Evolutionary conservation across 2,888 invertebrate genomes (phyloP), one percentile per base, ranked within the genome.

Genomic region (Colletes collaris): DNA sequence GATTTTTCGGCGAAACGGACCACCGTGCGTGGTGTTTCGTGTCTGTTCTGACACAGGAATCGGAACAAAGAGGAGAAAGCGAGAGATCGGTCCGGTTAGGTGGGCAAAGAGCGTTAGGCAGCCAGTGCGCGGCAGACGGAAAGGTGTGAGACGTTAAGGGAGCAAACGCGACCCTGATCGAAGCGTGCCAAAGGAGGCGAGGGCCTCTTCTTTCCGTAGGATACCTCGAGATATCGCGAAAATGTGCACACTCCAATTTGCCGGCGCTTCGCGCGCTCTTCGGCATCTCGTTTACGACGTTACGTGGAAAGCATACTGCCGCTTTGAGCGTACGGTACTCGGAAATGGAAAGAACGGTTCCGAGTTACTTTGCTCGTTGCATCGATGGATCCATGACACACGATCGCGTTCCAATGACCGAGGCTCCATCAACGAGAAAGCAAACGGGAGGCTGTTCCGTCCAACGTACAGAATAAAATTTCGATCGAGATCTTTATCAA

Each of bases 251-350:
- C 59, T 75, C 76, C 82, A 84, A 86, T 86, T 83, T 85, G 67
- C 62, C 60, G 59, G 49, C 63, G 81, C 66, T 69, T 76, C 79
- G 79, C 68, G 85, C 65, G 55, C 83, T 78, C 76, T 78, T 84
- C 76, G 76, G 64, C 64, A 64, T 75, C 70, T 66, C 82, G 84
- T 83, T 85, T 84, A 84, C 84, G 82, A 84, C 64, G 78, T 80
- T 85, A 85, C 84, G 85, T 80, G 85, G 55, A 63, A 60, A 73
- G 79, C 82, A 80, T 84, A 78, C 76, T 63, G 82, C 35, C 60
- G 58, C 76, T 76, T 71, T 64, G 71, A 79, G 6, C 44, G 62
- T 40, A 27, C 56, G 65, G 49, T 58, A 66, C 44, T 46, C 16
- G 65, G 11, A 58, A 79, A 70, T 66, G 58, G 50, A 63, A 59